These are phyloP conservation scores for Oscheius sp. DNA, from an alignment of 2,888 invertebrate species.

Conservation along the genomic window DNA sequence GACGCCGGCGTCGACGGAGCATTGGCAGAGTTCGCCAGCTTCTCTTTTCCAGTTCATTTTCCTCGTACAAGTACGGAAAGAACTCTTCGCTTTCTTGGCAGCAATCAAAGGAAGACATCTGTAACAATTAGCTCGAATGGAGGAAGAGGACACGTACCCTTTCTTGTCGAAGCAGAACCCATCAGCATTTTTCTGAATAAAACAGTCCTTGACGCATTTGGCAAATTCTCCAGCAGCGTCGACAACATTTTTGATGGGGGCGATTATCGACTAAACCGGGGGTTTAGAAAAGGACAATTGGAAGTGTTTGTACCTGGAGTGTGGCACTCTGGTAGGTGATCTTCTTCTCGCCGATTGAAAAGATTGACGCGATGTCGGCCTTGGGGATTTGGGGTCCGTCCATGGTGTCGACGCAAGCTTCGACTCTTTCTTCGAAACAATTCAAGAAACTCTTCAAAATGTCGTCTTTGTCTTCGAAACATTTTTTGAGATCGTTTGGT, in stretches of 20 bases:
- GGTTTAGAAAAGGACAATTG: not conserved
- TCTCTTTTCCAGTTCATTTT: slow-evolving; percentile 68
- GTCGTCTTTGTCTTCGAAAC: slow-evolving; percentile 65
- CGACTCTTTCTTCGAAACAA: slow-evolving; percentile 66
- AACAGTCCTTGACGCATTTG: slow-evolving; percentile 67
- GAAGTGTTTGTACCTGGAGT: slow-evolving; percentile 32
- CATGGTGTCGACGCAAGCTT: slow-evolving; percentile 57
- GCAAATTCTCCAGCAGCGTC: slow-evolving; percentile 69
- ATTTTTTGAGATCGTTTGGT: slow-evolving; percentile 64
- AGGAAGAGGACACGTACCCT: slow-evolving; percentile 40
- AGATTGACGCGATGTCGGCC: slow-evolving; percentile 67
- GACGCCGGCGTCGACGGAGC: slow-evolving; percentile 67
- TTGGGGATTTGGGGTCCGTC: slow-evolving; percentile 64
- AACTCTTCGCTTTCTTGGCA: slow-evolving; percentile 64
- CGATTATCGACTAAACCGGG: slow-evolving; percentile 53
- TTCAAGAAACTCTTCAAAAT: slow-evolving; percentile 64
- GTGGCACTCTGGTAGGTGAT: slow-evolving; percentile 56
- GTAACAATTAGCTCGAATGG: slow-evolving; percentile 23
- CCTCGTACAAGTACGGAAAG: slow-evolving; percentile 62
- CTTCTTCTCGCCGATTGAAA: slow-evolving; percentile 62
- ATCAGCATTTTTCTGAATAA: slow-evolving; percentile 62
- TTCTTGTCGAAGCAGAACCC: slow-evolving; percentile 69
- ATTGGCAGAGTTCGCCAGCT: slow-evolving; percentile 68
- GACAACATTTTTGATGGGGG: slow-evolving; percentile 64
- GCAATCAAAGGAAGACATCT: slow-evolving; percentile 66